Percentiles rank a stretch among this genome's conserved stretches.
phyloP scores from a whole-genome alignment of 2,113 vertebrate species.

The Coracopsis vasa region DNA sequence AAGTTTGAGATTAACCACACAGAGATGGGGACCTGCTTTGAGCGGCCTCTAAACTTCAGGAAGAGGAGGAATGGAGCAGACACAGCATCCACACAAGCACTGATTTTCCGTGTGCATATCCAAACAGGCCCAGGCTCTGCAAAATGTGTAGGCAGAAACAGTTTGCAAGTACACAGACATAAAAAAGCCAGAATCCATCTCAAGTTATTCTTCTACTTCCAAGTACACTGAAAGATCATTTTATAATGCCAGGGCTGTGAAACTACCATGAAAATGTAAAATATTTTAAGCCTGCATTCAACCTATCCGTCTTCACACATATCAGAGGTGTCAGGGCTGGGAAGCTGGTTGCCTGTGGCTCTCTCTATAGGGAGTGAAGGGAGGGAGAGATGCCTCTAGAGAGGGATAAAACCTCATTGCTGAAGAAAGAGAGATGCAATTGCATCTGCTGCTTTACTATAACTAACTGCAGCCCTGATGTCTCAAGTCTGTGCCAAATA shows the following conservation, averaged over 20 bases:
- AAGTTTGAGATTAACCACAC: not conserved
- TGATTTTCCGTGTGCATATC: not conserved
- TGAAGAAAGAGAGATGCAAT: not conserved
- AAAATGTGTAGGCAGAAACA: conserved; percentile 49
- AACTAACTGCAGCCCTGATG: not conserved
- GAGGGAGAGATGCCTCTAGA: not conserved
- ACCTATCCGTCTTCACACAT: conserved; percentile 52
- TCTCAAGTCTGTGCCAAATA: not conserved
- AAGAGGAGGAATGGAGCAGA: not conserved
- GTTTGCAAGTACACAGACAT: conserved; percentile 48
- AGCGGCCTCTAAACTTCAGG: not conserved
- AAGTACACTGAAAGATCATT: conserved; percentile 37
- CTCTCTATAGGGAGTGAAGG: not conserved
- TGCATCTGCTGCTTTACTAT: not conserved
- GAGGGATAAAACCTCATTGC: not conserved
- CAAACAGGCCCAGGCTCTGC: not conserved
- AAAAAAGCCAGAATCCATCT: conserved; percentile 12
- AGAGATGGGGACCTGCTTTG: not conserved
- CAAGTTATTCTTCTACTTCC: conserved; percentile 40
- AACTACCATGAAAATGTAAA: conserved; percentile 45
- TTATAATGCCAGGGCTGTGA: conserved; percentile 41
- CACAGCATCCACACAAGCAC: not conserved
- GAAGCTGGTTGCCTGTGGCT: conserved; percentile 43
- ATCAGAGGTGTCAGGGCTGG: conserved; percentile 36
- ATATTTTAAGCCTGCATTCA: conserved; percentile 45